Base-by-base conservation (phyloP, 35 echinoderm and acorn worm genomes). In the Lytechinus pictus region DNA sequence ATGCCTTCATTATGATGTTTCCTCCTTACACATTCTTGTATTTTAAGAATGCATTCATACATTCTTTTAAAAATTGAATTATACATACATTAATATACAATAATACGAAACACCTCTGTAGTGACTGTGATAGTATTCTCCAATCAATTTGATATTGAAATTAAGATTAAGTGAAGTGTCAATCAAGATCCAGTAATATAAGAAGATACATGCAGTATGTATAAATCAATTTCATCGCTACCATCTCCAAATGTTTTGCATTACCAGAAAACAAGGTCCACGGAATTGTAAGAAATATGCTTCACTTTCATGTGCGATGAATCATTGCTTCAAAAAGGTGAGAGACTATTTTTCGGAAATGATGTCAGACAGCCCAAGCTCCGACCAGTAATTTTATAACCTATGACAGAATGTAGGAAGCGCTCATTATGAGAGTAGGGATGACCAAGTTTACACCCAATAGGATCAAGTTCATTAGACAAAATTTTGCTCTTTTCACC, bases 371-470 rank as follows among this genome's bases (percentile, higher is more conserved):
- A 29, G 52, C 52, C 27, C 3, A 89, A 52, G 88, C 88, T 44
- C 29, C 12, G 52, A 12, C 88, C 88, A 24, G 66, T 79, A 90
- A 90, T 90, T 19, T 90, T 52, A 24, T 90, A 90, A 90, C 88
- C 88, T 54, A 28, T 90, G 88, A 90, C 88, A 44, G 29, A 90
- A 12, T 44, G 33, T 54, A 90, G 88, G 88, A 90, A 90, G 88
- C 28, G 88, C 52, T 44, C 27, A 90, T 90, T 90, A 90, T 21
- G 10, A 14, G 29, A 90, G 88, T 10, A 54, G 88, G 88, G 88
- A 52, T 21, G 24, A 8, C 12, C 88, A 9, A 90, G 88, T 90
- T 90, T 54, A 8, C 16, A 9, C 0, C 5, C 6, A 5, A 79
- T 14, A 79, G 66, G 66, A 79, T 79, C 21, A 79, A 24, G 66